Base-by-base conservation (phyloP, 2,888 invertebrate genomes). In the Melieria crassipennis region DNA sequence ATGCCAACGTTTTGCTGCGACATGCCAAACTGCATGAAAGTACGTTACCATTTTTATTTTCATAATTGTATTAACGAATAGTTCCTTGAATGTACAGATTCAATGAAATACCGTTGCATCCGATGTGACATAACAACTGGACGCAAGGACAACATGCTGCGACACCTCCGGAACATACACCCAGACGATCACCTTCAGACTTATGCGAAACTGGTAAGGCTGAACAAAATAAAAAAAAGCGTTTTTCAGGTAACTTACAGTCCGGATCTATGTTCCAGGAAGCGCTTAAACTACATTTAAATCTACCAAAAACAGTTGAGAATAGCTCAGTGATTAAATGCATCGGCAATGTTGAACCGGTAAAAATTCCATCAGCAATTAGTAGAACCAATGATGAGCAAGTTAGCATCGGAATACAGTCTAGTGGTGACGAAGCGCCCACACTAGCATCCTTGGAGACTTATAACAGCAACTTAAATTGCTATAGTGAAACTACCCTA, bases 91-190 rank as follows among this genome's bases (percentile, higher is more conserved):
- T 70, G 50, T 68, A 56, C 85, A 92, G 93, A 91, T 80, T 88
- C 88, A 5, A 91, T 92, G 78, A 91, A 91, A 4, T 94, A 90
- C 80, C 90, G 90, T 30, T 95, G 95, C 82, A 89, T 89, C 74
- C 88, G 91, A 45, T 95, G 95, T 84, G 89, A 89, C 52, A 91
- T 91, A 7, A 89, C 89, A 56, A 94, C 94, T 81, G 88, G 92
- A 60, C 88, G 95, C 72, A 93, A 92, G 82, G 95, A 95, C 83
- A 95, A 94, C 82, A 88, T 94, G 73, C 90, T 91, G 73, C 89
- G 94, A 0, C 94, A 94, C 83, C 88, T 93, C 71, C 90, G 91
- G 69, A 93, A 94, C 84, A 91, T 93, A 69, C 94, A 95, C 84
- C 90, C 91, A 0, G 90, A 88, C 0, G 73, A 76, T 42, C 71